Evolutionary conservation across 2,113 vertebrate species (phyloP).

Genomic region (Dendropsophus ebraccatus): DNA sequence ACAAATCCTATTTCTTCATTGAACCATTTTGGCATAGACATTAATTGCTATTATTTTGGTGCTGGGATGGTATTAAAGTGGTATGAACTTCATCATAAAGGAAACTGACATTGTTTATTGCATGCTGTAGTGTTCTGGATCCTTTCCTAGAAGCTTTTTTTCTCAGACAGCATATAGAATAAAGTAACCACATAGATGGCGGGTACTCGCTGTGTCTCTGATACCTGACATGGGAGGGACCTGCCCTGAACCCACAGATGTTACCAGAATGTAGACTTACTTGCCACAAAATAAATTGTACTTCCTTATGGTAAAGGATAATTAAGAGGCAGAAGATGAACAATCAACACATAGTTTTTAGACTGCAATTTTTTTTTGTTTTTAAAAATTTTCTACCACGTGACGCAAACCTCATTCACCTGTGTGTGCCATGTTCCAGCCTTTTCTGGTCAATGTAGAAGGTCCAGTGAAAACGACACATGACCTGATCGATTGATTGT

Average conservation of each 20-base stretch:
- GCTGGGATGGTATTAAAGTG: no score
- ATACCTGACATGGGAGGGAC: background rate
- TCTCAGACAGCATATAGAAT: background rate
- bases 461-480: background rate
- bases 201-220: background rate
- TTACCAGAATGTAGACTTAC: background rate
- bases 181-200: constrained; percentile 11
- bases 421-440: no score
- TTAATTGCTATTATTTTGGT: no score
- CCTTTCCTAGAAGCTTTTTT: background rate
- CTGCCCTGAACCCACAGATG: constrained; percentile 23
- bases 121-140: background rate
- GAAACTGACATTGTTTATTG: no score
- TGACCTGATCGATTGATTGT: background rate
- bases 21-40: no score
- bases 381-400: no score
- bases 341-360: no score
- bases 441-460: background rate
- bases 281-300: background rate
- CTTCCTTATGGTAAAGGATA: background rate
- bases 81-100: no score
- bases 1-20: no score
- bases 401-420: no score
- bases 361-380: no score
- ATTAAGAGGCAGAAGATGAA: background rate